Evolutionary conservation across 2,888 invertebrate genomes (phyloP).

Genomic region (Hartigia nigra): DNA sequence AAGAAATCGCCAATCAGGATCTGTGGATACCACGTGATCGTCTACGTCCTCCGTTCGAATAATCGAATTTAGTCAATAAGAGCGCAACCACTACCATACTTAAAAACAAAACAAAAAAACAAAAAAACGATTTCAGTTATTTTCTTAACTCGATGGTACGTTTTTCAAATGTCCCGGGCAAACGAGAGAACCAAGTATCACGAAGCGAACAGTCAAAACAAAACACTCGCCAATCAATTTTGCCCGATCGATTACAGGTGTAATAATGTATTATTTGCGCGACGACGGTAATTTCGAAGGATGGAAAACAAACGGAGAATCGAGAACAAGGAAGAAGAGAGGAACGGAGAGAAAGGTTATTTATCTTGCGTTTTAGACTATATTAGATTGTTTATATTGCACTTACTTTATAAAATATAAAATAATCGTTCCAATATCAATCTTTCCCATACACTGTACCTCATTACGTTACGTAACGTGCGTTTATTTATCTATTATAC

Average conservation of each 20-base stretch:
- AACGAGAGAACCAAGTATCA: background rate
- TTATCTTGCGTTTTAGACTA: conserved; percentile 61
- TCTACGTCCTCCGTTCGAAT: background rate
- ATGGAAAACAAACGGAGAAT: background rate
- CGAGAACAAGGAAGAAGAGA: background rate
- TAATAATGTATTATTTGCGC: background rate
- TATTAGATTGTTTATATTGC: conserved; percentile 64
- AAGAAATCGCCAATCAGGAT: background rate
- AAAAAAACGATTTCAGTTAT: background rate
- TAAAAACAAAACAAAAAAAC: background rate
- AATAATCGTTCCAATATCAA: conserved; percentile 45
- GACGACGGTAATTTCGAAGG: background rate
- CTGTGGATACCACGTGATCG: background rate
- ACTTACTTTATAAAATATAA: conserved; percentile 66
- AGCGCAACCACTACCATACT: background rate
- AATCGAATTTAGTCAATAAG: background rate
- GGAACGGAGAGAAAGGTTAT: background rate
- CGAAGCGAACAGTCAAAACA: background rate
- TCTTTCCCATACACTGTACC: background rate
- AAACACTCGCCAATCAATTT: background rate
- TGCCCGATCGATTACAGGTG: background rate
- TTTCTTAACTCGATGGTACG: background rate
- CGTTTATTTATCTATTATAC: background rate
- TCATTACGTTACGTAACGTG: background rate
- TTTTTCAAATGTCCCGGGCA: background rate